Percentiles rank a stretch among this genome's conserved stretches.
Evolutionary conservation across 2,888 invertebrate genomes (phyloP).

Genomic region (Pyrocoelia pectoralis): DNA sequence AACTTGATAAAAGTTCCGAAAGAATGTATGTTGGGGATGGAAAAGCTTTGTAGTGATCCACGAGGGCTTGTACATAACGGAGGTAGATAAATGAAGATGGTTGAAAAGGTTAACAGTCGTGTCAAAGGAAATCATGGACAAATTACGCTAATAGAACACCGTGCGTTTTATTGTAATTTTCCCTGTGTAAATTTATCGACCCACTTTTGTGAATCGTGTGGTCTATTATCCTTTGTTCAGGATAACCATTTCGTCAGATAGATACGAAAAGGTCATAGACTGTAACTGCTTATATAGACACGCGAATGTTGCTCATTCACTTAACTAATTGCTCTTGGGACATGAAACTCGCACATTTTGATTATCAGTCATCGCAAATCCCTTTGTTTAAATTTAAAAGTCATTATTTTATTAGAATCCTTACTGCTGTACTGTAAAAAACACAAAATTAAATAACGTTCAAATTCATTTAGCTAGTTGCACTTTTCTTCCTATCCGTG

Average conservation of each 20-base stretch:
- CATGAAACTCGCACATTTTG: slow-evolving; percentile 28
- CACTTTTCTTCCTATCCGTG: not conserved
- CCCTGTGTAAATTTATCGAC: slow-evolving; percentile 27
- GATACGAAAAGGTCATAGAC: slow-evolving; percentile 24
- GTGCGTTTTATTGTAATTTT: slow-evolving; percentile 32
- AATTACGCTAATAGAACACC: slow-evolving; percentile 46
- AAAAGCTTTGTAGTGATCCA: slow-evolving; percentile 45
- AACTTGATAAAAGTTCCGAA: slow-evolving; percentile 31
- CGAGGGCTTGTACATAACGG: slow-evolving; percentile 40
- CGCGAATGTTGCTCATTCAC: slow-evolving; percentile 44
- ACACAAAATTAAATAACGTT: not conserved
- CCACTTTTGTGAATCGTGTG: slow-evolving; percentile 14
- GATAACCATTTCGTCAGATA: slow-evolving; percentile 20
- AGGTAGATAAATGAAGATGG: slow-evolving; percentile 55
- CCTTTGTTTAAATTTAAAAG: slow-evolving; percentile 11
- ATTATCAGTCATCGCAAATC: slow-evolving; percentile 18
- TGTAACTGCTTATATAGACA: slow-evolving; percentile 38
- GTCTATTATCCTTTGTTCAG: slow-evolving; percentile 18
- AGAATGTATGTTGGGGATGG: slow-evolving; percentile 34
- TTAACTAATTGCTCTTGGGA: slow-evolving; percentile 47
- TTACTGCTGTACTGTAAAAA: too few relatives aligned
- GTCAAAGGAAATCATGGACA: slow-evolving; percentile 54
- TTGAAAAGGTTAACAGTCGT: slow-evolving; percentile 49
- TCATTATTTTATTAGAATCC: not conserved
- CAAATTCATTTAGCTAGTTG: not conserved